Evolutionary conservation across 2,888 invertebrate species (phyloP).

Genomic region (Trichogramma dendrolimi): DNA sequence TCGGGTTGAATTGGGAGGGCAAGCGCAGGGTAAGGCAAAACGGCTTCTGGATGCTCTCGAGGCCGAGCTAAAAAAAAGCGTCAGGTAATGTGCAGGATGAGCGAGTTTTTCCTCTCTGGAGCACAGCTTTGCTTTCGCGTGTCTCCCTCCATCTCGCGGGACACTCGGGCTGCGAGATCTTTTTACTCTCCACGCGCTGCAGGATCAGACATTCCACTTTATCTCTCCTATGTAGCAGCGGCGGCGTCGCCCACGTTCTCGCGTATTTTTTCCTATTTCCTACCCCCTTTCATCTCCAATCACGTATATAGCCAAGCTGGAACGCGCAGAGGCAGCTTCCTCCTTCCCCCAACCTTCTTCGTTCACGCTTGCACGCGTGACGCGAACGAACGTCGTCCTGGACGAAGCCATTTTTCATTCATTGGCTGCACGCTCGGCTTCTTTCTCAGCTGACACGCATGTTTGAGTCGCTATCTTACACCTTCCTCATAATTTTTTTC

Average conservation of each 20-base stretch:
- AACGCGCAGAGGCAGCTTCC: conserved; percentile 5
- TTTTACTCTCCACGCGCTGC: conserved; percentile 50
- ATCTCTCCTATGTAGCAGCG: conserved; percentile 54
- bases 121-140: conserved; percentile 31
- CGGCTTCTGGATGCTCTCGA: conserved; percentile 46
- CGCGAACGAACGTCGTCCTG: conserved; percentile 50
- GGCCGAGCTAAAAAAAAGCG: conserved; percentile 2
- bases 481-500: conserved; percentile 19
- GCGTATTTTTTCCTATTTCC: conserved; percentile 19
- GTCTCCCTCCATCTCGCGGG: conserved; percentile 49
- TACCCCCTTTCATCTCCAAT: conserved; percentile 21
- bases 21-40: not conserved
- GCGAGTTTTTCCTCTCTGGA: conserved; percentile 38
- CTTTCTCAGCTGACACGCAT: conserved; percentile 32
- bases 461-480: conserved; percentile 26
- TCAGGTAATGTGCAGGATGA: not conserved
- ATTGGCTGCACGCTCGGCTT: conserved; percentile 34
- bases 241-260: conserved; percentile 29
- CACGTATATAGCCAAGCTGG: not conserved
- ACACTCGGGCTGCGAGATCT: conserved; percentile 43
- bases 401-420: conserved; percentile 53
- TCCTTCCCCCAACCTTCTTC: conserved; percentile 22
- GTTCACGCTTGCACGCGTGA: conserved; percentile 50
- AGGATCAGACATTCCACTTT: conserved; percentile 53
- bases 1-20: not conserved